Percentiles rank a stretch among this genome's conserved stretches.
Evolutionary conservation across 1,140 invertebrate genomes (phyloP).

Genomic region (Saxidomus purpurata): DNA sequence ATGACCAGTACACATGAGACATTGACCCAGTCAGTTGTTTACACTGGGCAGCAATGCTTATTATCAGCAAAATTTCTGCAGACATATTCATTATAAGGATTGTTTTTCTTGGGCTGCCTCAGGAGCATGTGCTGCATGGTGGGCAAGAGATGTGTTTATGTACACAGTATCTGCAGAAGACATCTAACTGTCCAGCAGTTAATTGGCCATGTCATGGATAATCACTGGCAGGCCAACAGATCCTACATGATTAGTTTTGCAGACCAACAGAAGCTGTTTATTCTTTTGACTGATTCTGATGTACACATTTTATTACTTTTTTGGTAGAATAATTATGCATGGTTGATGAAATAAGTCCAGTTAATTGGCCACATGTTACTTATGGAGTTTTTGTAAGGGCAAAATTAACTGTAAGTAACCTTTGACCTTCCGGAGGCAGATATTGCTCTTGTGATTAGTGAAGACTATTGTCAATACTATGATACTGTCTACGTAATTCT

Average conservation of each 20-base stretch:
- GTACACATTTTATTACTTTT: no score
- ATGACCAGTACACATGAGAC: no score
- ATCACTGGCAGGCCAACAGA: not conserved
- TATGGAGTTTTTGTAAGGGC: no score
- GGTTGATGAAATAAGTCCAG: no score
- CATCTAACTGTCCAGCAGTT: slow-evolving; percentile 32
- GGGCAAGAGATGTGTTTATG: not conserved
- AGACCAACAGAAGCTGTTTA: not conserved
- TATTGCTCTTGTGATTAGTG: no score
- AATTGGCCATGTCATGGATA: slow-evolving; percentile 43
- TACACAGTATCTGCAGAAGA: slow-evolving; percentile 25
- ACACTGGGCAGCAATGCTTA: not conserved
- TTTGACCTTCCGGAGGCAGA: no score
- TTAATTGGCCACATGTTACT: no score
- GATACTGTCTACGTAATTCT: no score
- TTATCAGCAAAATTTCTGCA: not conserved
- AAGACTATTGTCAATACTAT: no score
- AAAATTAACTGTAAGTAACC: no score
- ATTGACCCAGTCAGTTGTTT: not conserved
- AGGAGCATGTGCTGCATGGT: not conserved
- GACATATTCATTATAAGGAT: not conserved
- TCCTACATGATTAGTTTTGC: slow-evolving; percentile 17
- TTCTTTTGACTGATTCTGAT: no score
- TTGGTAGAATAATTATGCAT: no score
- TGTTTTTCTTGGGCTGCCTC: not conserved